Conservation (phyloP, 2,888 invertebrate species). For the Xestia rhomboidea region DNA sequence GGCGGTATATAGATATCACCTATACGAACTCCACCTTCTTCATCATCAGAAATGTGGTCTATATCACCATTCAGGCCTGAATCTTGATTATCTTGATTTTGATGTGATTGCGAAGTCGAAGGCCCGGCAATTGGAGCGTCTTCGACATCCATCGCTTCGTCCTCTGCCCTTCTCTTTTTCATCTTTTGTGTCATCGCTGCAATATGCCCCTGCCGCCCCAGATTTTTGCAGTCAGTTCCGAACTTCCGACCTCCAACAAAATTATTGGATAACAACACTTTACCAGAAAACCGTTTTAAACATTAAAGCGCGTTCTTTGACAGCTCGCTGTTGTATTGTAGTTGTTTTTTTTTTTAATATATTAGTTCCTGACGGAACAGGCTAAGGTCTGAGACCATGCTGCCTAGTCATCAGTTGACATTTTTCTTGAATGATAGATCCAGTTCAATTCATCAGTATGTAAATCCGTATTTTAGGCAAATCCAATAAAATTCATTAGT, state of each 20-base stretch:
- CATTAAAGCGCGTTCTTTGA: conserved; percentile 30
- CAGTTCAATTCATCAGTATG: too few species aligned
- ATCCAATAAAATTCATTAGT: too few species aligned
- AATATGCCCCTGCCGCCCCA: not conserved
- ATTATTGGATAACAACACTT: not conserved
- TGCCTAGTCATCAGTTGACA: too few species aligned
- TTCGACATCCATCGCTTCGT: conserved; percentile 85
- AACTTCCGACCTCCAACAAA: not conserved
- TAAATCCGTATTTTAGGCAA: too few species aligned
- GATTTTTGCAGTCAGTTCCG: not conserved
- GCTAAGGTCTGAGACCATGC: too few species aligned
- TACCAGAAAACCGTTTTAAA: conserved; percentile 23
- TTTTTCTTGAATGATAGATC: too few species aligned
- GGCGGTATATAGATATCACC: conserved; percentile 97
- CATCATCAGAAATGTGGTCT: conserved; percentile 89
- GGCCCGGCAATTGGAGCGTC: conserved; percentile 68
- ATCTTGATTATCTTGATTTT: conserved; percentile 53
- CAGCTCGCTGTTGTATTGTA: too few species aligned
- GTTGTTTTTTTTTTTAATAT: too few species aligned
- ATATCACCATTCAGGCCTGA: conserved; percentile 74
- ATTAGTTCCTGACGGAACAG: too few species aligned
- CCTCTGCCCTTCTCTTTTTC: conserved; percentile 77
- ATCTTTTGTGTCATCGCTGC: conserved; percentile 68
- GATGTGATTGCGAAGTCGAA: conserved; percentile 55
- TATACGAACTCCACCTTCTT: conserved; percentile 93